Conservation (phyloP, 1,140 invertebrate genomes). For the Drosophila neocordata region DNA sequence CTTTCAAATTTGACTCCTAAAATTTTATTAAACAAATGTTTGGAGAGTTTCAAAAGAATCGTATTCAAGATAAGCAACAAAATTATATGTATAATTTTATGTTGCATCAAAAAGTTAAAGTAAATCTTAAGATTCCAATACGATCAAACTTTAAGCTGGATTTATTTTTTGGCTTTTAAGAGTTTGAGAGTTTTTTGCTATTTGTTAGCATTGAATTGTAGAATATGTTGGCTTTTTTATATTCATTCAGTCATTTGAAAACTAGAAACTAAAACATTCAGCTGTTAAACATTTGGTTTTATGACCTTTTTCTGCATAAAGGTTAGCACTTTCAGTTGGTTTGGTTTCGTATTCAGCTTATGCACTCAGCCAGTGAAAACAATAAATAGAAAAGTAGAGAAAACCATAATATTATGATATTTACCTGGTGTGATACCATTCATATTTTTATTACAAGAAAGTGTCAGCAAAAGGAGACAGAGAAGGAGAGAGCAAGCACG, state of each 20-base stretch:
- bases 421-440: constrained; percentile 43
- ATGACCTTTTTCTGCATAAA: constrained; percentile 20
- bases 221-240: background rate
- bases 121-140: background rate
- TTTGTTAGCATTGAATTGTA: background rate
- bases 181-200: no score
- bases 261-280: background rate
- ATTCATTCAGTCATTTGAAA: background rate
- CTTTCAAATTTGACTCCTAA: no score
- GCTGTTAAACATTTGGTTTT: constrained; percentile 42
- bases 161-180: background rate
- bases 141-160: background rate
- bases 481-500: constrained; percentile 19
- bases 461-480: constrained; percentile 10
- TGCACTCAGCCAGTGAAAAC: constrained; percentile 19
- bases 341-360: background rate
- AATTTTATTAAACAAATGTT: no score
- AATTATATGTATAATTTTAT: background rate
- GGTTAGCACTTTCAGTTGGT: constrained; percentile 1
- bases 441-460: constrained; percentile 51
- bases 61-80: no score
- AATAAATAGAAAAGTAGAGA: constrained; percentile 2
- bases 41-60: no score
- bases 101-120: no score
- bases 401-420: constrained; percentile 31